Base-by-base conservation (phyloP, 2,113 vertebrate species). In the Emydura subglobosa region DNA sequence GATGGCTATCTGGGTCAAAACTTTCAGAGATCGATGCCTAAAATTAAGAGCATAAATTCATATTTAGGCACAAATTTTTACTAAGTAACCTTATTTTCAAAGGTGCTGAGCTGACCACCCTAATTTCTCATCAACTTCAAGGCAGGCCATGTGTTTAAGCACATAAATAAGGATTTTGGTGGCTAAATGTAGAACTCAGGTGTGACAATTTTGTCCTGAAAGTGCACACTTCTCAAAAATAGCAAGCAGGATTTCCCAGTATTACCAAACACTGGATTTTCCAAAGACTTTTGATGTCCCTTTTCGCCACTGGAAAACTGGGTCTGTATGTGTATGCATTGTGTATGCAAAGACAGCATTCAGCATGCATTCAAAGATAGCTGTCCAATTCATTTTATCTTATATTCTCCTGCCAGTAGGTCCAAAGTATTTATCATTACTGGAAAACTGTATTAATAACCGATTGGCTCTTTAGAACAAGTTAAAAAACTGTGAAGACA, bases 371-470 rank as follows among this genome's bases (percentile, higher is more conserved):
- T 86, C 90, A 83, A 42, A 29, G 47, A 79, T 85, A 79, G 22
- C 49, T 68, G 79, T 42, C 57, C 82, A 50, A n/a, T 59, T 59
- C 14, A 47, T 85, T 86, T 79, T 93, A 72, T 90, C 95, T 93
- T 92, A 91, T 44, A 22, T 53, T 19, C 10, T 88, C 86, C 79
- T 92, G 86, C 47, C 42, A 76, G 57, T 1, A 92, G 31, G 65
- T 13, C 7, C 4, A 49, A 53, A 82, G 49, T 39, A 57, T 34
- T 89, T 24, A 79, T 10, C 78, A 34, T 87, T 61, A 85, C 16
- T 29, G 10, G 68, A 92, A 83, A 22, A 50, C 0, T 31, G 29
- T 29, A 5, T 10, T 42, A 51, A 85, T 85, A 95, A 91, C 17
- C 0, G 0, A 2, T 6, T 9, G 47, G 81, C 22, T 53, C 68